Evolutionary conservation across 2,797 vertebrate genomes (phyloP), one percentile per base, ranked within the genome.

Genomic region (Eospalax fontanierii): DNA sequence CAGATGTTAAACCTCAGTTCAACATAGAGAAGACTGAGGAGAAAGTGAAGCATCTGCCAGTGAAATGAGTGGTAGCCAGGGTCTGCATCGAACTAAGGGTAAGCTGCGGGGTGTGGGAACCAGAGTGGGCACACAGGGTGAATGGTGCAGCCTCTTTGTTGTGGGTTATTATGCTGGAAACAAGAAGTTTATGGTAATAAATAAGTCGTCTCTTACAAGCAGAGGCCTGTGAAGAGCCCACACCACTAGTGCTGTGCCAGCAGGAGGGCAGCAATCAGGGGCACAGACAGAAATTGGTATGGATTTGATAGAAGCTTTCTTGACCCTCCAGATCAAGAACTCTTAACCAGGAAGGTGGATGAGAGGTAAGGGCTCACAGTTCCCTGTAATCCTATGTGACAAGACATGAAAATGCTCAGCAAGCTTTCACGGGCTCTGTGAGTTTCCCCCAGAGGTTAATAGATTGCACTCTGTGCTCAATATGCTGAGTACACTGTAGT

Each of bases 351-450:
- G 73, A n/a, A 7, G 71, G 70, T 16, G 30, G 63, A 73, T 59
- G 70, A 85, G 75, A 54, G n/a, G 30, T 40, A 30, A 38, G 26
- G 22, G 10, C 38, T n/a, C 54, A 3, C 3, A 40, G n/a, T 40
- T n/a, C 74, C 79, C 57, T 18, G 7, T 40, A 70, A 83, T 30
- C 4, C 0, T n/a, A n/a, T 71, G 54, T 50, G 38, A 68, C 82
- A 76, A n/a, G 79, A 94, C 26, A 54, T 24, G 10, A 61, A 33
- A 63, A 28, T 93, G 78, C 65, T 43, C 28, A 89, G 61, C 91
- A 89, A 75, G 28, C 87, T 93, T 91, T 88, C 73, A 80, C 66
- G n/a, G 82, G 89, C 63, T 18, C 74, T 68, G 9, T 33, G 35
- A 43, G 9, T 12, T 46, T 38, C 18, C 35, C 61, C 38, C 4